Base-by-base conservation (phyloP, 1,140 invertebrate genomes). In the Sycophaga agraensis region DNA sequence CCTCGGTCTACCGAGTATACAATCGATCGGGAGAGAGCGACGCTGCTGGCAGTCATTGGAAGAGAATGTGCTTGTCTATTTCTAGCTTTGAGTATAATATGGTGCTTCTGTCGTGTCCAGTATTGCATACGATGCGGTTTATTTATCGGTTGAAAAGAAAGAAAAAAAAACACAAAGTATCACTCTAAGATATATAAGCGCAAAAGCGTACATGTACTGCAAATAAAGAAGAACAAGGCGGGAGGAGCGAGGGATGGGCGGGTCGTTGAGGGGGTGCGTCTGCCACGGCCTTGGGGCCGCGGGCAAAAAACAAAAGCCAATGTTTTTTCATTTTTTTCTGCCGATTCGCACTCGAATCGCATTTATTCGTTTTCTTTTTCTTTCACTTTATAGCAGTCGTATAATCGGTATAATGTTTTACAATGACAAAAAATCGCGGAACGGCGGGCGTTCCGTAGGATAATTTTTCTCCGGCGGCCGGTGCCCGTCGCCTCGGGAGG, bases 371-470 rank as follows among this genome's bases (percentile, higher is more conserved):
- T 28, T 50, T 31, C 66, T 68, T 68, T 71, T 74, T 68, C 68
- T 70, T 75, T 76, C 46, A 51, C 58, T 64, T 64, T 59, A 59
- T 64, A 81, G 74, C 73, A 80, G 77, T 80, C 73, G 73, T 80
- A 79, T 81, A 81, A 79, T 81, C 73, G 74, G 73, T 75, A 73
- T 80, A 79, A 77, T 77, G 61, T 63, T 63, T 63, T 63, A 63
- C 61, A 63, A 58, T 63, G 61, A 63, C 54, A 63, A 57, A 59
- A 56, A 58, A 56, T 42, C 46, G 39, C 48, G 48, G 61, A 76
- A 74, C 75, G 68, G 68, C 72, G 73, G 12, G 17, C 51, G 45
- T 62, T 50, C 59, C 51, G 43, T 56, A 11, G 28, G 4, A 4
- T 31, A 31, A 31, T 48, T n/a, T 57, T 48, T 48, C 17, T n/a